Conservation (phyloP, 2,888 invertebrate species). For the Leptopterna dolabrata region DNA sequence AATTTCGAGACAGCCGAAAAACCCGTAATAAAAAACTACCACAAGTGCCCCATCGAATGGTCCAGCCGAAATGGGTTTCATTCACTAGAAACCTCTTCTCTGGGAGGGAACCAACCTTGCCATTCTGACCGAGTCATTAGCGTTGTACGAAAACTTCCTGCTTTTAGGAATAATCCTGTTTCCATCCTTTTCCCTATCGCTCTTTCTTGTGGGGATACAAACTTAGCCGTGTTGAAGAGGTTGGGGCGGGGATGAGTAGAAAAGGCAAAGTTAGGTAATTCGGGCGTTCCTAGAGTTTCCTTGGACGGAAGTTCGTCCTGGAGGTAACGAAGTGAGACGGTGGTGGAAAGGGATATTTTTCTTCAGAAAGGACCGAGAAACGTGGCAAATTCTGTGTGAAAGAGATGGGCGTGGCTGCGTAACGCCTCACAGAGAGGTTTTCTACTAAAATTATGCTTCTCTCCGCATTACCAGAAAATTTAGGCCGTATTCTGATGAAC, state of each 20-base stretch:
- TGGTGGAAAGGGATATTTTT: no score
- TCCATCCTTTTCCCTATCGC: not conserved
- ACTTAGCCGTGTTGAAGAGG: not conserved
- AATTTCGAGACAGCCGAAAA: not conserved
- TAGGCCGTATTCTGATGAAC: no score
- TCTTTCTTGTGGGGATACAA: not conserved
- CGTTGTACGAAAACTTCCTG: not conserved
- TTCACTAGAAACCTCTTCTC: not conserved
- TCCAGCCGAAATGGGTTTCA: not conserved
- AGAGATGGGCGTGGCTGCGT: no score
- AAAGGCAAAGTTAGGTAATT: conserved; percentile 1
- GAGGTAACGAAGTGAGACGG: not conserved
- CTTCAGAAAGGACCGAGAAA: no score
- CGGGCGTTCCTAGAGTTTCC: not conserved
- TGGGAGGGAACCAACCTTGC: not conserved
- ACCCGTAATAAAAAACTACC: not conserved
- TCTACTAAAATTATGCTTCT: no score
- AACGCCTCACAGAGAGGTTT: no score
- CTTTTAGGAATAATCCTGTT: not conserved
- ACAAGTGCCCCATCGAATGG: not conserved
- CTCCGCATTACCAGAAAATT: no score
- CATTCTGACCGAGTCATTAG: not conserved
- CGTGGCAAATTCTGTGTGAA: no score
- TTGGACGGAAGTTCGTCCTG: not conserved
- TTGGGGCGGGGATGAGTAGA: not conserved